phyloP scores from a whole-genome alignment of 1,140 invertebrate species.

The Cydia amplana region DNA sequence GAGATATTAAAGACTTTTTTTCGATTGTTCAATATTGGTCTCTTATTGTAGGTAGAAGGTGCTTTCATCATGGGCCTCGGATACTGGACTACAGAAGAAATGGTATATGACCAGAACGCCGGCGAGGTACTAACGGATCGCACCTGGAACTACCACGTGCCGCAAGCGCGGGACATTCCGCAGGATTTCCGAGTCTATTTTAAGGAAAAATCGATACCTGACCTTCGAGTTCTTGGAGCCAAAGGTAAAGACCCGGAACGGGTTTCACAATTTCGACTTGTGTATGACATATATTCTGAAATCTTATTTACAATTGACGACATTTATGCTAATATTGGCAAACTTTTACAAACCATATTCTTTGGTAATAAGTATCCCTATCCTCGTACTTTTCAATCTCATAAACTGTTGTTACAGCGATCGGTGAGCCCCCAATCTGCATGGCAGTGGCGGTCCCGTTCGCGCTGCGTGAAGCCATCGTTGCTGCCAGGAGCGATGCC shows the following conservation, averaged over 20 bases:
- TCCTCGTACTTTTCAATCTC: neutral
- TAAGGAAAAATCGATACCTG: slow-evolving; percentile 84
- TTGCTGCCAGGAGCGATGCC: slow-evolving; percentile 81
- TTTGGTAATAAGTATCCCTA: too few relatives aligned
- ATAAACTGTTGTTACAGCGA: neutral
- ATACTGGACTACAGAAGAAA: slow-evolving; percentile 85
- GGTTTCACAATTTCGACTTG: too few relatives aligned
- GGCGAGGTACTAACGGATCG: slow-evolving; percentile 84
- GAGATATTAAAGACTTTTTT: neutral
- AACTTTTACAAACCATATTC: too few relatives aligned
- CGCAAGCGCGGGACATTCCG: slow-evolving; percentile 88
- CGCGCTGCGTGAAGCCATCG: slow-evolving; percentile 85
- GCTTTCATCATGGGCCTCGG: slow-evolving; percentile 91
- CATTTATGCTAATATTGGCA: too few relatives aligned
- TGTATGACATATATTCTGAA: too few relatives aligned
- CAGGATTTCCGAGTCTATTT: slow-evolving; percentile 87
- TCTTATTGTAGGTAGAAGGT: slow-evolving; percentile 79
- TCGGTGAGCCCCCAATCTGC: slow-evolving; percentile 70
- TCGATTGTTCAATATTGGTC: neutral
- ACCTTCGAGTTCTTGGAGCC: slow-evolving; percentile 83
- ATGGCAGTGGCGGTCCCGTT: slow-evolving; percentile 82
- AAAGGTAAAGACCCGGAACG: too few relatives aligned
- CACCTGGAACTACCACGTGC: slow-evolving; percentile 90
- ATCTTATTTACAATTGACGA: too few relatives aligned
- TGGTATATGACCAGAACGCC: slow-evolving; percentile 82